A percentile compares a stretch with the other conserved stretches of the same genome.
These are phyloP conservation scores for Drosophila neotestacea DNA, from an alignment of 2,888 invertebrate genomes.

Conservation along the genomic window DNA sequence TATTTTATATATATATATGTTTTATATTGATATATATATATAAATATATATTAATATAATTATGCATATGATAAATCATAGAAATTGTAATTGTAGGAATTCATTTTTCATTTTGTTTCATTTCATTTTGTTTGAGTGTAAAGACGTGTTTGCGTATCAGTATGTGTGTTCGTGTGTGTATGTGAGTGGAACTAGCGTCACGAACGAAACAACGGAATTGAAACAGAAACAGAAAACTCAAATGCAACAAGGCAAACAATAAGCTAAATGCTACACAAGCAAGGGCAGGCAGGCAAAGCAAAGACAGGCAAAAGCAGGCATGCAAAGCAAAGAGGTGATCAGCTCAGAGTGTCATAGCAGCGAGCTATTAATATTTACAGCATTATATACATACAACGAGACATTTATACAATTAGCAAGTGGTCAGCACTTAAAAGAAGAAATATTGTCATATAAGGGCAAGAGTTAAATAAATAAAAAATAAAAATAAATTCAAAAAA, in stretches of 20 bases:
- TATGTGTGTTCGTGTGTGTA: conserved; percentile 23
- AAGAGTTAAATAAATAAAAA: conserved; percentile 24
- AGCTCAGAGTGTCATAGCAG: conserved; percentile 30
- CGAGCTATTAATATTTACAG: conserved; percentile 27
- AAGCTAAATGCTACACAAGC: conserved; percentile 56
- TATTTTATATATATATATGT: conserved; percentile 15
- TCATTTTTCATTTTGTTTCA: conserved; percentile 28
- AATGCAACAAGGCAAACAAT: conserved; percentile 36
- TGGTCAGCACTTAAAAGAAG: conserved; percentile 25
- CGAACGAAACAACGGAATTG: conserved; percentile 43
- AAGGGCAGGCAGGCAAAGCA: conserved; percentile 16
- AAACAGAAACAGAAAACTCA: conserved; percentile 30
- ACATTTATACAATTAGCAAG: conserved; percentile 28
- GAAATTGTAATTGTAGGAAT: conserved; percentile 17
- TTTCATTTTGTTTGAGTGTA: conserved; percentile 27
- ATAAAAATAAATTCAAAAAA: conserved; percentile 7
- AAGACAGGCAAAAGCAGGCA: conserved; percentile 24
- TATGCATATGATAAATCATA: conserved; percentile 26
- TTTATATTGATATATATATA: conserved; percentile 2
- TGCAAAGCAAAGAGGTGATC: conserved; percentile 26
- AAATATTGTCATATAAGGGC: conserved; percentile 31
- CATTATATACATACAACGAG: neutral
- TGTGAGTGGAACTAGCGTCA: conserved; percentile 38
- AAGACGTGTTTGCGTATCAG: conserved; percentile 23
- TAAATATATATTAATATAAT: conserved; percentile 9